Base-by-base conservation (phyloP, 2,113 vertebrate genomes). In the Nothobranchius furzeri region DNA sequence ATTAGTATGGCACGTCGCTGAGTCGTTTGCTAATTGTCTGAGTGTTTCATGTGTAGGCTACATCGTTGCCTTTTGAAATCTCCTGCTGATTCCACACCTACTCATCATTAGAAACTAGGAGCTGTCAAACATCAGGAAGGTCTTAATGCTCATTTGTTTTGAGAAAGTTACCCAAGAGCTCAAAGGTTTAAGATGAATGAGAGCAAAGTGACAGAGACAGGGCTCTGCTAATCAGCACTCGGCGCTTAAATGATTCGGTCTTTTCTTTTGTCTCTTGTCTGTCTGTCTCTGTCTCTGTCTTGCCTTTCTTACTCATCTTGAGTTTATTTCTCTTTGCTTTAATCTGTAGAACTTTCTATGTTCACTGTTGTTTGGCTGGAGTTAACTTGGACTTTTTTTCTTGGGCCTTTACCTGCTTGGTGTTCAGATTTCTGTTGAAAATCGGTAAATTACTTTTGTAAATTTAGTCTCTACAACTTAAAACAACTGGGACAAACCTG, bases 101-200 rank as follows among this genome's bases (percentile, higher is more conserved):
- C 20, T 24, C 12, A 20, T 20, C 14, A 58, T 42, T 17, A 58
- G 17, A 43, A 42, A 20, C n/a, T 12, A n/a, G 37, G 17, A 20
- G n/a, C 36, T 58, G 36, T 58, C 55, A 20, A 12, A 6, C 3
- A 43, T 43, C 10, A 20, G 11, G 30, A 43, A 12, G n/a, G 12
- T 43, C n/a, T 57, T 42, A 17, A 35, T 40, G n/a, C 15, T 30
- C 30, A 30, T 30, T 40, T 15, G 7, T 17, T 40, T 40, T 15
- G 11, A 40, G 40, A 30, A 30, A 30, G 30, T 56, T 37, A 36
- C 9, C 8, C 5, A 2, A 17, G n/a, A 40, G 35, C 40, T 56
- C 36, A 56, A 56, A 56, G 14, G 53, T 8, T n/a, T 56, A 36
- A 17, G 36, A 56, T 56, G 37, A 56, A 56, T 40, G 54, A 56